Percentiles rank a stretch among this genome's conserved stretches.
These are phyloP conservation scores for Perognathus longimembris DNA, from an alignment of 2,113 vertebrate species.

Conservation along the genomic window DNA sequence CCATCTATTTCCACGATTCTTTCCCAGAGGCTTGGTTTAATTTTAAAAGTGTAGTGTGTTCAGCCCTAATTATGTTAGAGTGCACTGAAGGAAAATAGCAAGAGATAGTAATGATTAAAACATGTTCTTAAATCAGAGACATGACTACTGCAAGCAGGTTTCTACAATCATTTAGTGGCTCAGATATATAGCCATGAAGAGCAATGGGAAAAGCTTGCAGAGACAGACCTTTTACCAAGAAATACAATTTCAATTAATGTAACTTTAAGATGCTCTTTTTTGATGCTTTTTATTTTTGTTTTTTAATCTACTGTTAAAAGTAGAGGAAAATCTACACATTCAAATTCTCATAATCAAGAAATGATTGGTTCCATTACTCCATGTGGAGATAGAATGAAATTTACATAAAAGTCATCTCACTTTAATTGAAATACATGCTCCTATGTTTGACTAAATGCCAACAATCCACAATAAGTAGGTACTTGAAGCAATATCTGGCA, in stretches of 20 bases:
- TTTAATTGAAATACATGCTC: not conserved
- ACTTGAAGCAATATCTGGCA: constrained; percentile 9
- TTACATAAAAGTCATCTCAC: not conserved
- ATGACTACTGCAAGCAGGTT: constrained; percentile 72
- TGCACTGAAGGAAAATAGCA: constrained; percentile 82
- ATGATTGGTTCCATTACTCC: not conserved
- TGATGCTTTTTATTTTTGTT: constrained; percentile 20
- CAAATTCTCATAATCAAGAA: not conserved
- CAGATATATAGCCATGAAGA: constrained; percentile 42
- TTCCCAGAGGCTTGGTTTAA: constrained; percentile 89
- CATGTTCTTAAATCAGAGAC: constrained; percentile 80
- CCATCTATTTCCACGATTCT: constrained; percentile 85
- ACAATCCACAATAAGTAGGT: not conserved
- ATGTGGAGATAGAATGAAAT: constrained; percentile 18
- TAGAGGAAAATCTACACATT: not conserved
- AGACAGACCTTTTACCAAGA: constrained; percentile 16
- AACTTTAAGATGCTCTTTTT: constrained; percentile 14
- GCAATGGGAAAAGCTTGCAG: constrained; percentile 49
- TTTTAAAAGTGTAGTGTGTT: constrained; percentile 85
- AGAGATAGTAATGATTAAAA: constrained; percentile 84
- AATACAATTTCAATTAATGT: constrained; percentile 52
- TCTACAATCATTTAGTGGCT: constrained; percentile 63
- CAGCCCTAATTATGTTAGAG: constrained; percentile 87
- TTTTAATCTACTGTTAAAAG: constrained; percentile 32
- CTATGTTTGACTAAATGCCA: not conserved